Conservation (phyloP, 2,888 invertebrate species). For the Abrostola tripartita region DNA sequence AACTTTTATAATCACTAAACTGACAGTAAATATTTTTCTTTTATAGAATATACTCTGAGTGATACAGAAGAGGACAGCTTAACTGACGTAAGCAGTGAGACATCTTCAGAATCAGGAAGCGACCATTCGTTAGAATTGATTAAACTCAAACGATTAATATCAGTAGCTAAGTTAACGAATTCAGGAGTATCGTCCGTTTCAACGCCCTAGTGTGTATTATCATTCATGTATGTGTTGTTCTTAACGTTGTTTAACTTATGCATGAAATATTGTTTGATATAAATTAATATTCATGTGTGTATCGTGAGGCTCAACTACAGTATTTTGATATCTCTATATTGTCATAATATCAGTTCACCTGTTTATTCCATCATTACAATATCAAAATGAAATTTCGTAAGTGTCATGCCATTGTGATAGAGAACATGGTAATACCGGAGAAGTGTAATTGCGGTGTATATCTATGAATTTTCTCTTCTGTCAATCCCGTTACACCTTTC, state of each 20-base stretch:
- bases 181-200: background rate
- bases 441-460: too few relatives aligned
- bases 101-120: background rate
- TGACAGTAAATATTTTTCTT: conserved; percentile 8
- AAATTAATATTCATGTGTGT: background rate
- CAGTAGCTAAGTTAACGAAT: background rate
- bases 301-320: too few relatives aligned
- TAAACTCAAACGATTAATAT: background rate
- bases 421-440: too few relatives aligned
- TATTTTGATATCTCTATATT: too few relatives aligned
- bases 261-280: background rate
- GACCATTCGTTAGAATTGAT: background rate
- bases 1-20: background rate
- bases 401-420: too few relatives aligned
- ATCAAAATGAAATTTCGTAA: too few relatives aligned
- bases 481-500: too few relatives aligned
- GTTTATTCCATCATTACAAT: too few relatives aligned
- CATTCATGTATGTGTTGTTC: too few relatives aligned
- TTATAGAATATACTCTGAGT: conserved; percentile 1
- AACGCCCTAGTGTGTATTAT: background rate
- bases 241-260: background rate
- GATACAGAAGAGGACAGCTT: conserved; percentile 5
- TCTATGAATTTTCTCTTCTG: too few relatives aligned
- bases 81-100: conserved; percentile 3
- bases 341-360: too few relatives aligned